Percentiles rank a stretch among this genome's conserved stretches.
phyloP scores from a whole-genome alignment of 1,140 invertebrate species.

The Caenorhabditis briggsae region DNA sequence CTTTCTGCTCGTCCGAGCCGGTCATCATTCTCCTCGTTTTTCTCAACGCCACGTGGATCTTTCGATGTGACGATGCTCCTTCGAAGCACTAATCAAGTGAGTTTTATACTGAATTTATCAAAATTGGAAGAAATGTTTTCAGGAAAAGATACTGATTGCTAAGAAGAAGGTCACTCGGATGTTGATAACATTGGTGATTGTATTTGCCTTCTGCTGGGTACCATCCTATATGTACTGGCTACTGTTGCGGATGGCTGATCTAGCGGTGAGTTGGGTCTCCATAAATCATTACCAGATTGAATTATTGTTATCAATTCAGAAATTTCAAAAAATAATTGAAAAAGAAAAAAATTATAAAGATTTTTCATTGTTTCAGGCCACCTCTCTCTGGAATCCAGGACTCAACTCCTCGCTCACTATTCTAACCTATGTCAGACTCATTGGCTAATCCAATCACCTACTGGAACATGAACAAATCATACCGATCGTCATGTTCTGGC shows the following conservation, averaged over 20 bases:
- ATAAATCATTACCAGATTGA: too few species aligned
- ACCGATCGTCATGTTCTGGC: slow-evolving; percentile 57
- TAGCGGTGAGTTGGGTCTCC: slow-evolving; percentile 38
- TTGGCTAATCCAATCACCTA: slow-evolving; percentile 94
- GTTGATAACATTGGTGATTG: slow-evolving; percentile 90
- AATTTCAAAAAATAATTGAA: too few species aligned
- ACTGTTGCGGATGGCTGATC: slow-evolving; percentile 84
- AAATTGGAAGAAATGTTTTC: not conserved
- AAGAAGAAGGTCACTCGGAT: slow-evolving; percentile 84
- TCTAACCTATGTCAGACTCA: slow-evolving; percentile 84
- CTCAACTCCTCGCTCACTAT: slow-evolving; percentile 61
- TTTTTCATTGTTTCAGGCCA: slow-evolving; percentile 82
- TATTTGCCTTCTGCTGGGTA: slow-evolving; percentile 94
- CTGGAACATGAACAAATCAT: slow-evolving; percentile 85
- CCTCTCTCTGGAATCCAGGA: slow-evolving; percentile 54
- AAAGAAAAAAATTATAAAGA: not conserved
- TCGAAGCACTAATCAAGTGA: slow-evolving; percentile 62
- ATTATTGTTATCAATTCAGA: too few species aligned
- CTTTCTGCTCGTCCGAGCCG: slow-evolving; percentile 37
- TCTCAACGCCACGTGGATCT: slow-evolving; percentile 49
- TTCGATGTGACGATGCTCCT: slow-evolving; percentile 46
- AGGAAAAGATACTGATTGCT: slow-evolving; percentile 69
- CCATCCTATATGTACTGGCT: slow-evolving; percentile 84
- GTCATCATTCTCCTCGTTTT: slow-evolving; percentile 53
- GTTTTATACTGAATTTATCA: not conserved